phyloP scores from a whole-genome alignment of 2,113 vertebrate species.

The Rhinogobius similis region DNA sequence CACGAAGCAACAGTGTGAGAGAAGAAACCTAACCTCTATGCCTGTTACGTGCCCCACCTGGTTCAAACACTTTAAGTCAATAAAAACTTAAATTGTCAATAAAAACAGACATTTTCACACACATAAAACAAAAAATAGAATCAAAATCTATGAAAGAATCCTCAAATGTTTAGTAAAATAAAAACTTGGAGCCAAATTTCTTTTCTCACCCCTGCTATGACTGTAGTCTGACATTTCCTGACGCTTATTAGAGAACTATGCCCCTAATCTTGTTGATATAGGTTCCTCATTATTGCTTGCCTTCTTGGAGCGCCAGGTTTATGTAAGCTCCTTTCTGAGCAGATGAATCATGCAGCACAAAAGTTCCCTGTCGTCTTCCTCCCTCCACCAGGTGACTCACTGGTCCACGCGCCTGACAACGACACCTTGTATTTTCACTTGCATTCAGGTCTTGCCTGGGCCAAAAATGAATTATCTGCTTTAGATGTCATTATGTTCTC shows the following conservation, averaged over 20 bases:
- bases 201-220: background rate
- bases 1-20: too few species aligned
- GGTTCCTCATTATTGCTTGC: background rate
- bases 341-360: conserved; percentile 14
- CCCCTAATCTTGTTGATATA: background rate
- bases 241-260: background rate
- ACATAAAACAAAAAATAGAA: background rate
- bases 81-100: too few species aligned
- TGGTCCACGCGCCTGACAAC: conserved; percentile 15
- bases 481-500: background rate
- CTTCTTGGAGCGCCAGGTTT: conserved; percentile 2
- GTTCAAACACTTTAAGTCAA: too few species aligned
- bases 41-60: too few species aligned
- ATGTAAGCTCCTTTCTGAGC: background rate
- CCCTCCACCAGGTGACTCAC: conserved; percentile 47
- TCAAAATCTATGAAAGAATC: background rate
- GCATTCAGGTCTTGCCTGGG: conserved; percentile 11
- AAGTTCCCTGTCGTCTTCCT: conserved; percentile 14
- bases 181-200: too few species aligned
- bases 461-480: conserved; percentile 15
- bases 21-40: too few species aligned
- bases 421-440: conserved; percentile 18
- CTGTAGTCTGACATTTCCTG: conserved; percentile 2
- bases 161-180: background rate
- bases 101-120: too few species aligned